phyloP scores from a whole-genome alignment of 2,888 invertebrate genomes.

The Sesamia inferens region DNA sequence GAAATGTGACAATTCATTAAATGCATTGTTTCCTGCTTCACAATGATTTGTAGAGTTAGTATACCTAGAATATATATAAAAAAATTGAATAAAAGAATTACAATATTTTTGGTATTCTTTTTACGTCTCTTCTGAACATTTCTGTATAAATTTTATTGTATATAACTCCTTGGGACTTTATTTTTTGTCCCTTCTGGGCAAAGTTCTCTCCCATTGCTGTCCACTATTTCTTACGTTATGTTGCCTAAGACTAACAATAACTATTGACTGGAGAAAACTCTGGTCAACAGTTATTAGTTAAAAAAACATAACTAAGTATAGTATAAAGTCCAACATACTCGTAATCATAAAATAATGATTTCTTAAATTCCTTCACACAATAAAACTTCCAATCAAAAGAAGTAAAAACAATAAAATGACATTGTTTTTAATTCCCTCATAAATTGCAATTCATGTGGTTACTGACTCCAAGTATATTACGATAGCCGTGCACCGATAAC shows the following conservation, averaged over 20 bases:
- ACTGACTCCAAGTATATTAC: slow-evolving; percentile 59
- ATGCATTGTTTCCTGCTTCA: background rate
- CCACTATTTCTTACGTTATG: background rate
- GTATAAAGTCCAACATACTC: too few relatives aligned
- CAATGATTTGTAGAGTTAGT: background rate
- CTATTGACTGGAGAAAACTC: too few relatives aligned
- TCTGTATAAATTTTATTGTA: background rate
- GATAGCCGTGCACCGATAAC: slow-evolving; percentile 70
- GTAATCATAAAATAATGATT: background rate
- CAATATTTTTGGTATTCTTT: background rate
- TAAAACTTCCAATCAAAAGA: slow-evolving; percentile 5
- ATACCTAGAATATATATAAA: background rate
- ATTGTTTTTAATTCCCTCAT: slow-evolving; percentile 12
- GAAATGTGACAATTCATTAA: background rate
- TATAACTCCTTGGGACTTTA: background rate
- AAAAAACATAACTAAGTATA: background rate
- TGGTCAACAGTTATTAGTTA: background rate
- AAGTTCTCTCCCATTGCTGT: background rate
- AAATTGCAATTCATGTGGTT: slow-evolving; percentile 56
- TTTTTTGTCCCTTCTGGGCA: background rate
- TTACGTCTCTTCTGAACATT: background rate
- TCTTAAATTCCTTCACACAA: slow-evolving; percentile 8
- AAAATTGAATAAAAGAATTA: background rate
- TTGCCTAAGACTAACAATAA: too few relatives aligned
- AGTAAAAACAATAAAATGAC: background rate